phyloP scores from a whole-genome alignment of 2,888 invertebrate species.

The Cancer borealis region DNA sequence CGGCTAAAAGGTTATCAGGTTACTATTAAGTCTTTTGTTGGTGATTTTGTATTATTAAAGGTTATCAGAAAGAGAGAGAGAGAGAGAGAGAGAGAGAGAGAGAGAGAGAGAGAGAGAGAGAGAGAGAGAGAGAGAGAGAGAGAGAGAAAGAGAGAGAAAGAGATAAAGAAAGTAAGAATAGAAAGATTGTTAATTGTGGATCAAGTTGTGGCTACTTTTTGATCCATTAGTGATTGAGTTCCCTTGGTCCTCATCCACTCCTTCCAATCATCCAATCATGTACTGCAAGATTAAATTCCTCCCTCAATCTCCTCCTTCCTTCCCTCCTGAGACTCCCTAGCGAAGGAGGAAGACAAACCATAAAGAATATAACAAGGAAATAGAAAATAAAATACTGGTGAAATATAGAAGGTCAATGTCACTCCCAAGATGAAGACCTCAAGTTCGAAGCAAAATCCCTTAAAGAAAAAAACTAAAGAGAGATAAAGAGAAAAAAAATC shows the following conservation, averaged over 20 bases:
- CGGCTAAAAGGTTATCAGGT: neutral
- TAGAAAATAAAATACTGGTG: neutral
- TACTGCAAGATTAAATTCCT: too few species aligned
- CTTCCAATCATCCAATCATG: neutral
- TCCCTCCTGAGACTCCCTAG: neutral
- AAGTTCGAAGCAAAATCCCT: too few species aligned
- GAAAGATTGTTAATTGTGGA: slow-evolving; percentile 7
- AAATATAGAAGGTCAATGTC: neutral
- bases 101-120: too few species aligned
- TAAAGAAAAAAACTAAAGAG: too few species aligned
- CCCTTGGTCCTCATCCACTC: neutral
- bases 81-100: too few species aligned
- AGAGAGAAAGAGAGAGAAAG: neutral
- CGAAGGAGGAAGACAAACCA: neutral
- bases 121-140: neutral
- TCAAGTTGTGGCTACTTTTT: neutral
- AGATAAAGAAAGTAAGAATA: neutral
- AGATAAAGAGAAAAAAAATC: too few species aligned
- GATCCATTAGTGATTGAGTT: neutral
- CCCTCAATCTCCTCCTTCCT: neutral
- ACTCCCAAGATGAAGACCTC: neutral
- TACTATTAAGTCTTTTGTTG: neutral
- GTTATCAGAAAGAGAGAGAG: neutral
- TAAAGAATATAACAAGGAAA: neutral
- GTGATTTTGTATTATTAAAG: neutral